Percentiles rank a stretch among this genome's conserved stretches.
These are phyloP conservation scores for Atrina japonica DNA, from an alignment of 2,888 invertebrate species.

Conservation along the genomic window DNA sequence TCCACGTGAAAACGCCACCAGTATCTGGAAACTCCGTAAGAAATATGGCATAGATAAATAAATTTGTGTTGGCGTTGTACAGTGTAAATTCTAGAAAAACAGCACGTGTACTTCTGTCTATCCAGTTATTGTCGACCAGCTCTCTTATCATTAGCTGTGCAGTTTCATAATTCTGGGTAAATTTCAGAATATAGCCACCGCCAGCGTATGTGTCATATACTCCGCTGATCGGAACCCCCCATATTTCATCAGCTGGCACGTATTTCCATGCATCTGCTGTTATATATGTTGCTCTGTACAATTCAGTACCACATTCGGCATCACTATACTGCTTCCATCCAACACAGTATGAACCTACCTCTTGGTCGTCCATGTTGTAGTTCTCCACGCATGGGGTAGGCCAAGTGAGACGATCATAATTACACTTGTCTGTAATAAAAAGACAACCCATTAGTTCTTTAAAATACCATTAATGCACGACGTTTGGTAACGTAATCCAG, in stretches of 20 bases:
- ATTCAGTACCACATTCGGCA: not conserved
- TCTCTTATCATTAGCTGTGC: slow-evolving; percentile 53
- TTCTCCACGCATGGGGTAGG: slow-evolving; percentile 35
- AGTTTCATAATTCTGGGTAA: slow-evolving; percentile 53
- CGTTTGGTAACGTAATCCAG: not conserved
- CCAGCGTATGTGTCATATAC: slow-evolving; percentile 61
- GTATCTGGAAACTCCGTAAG: slow-evolving; percentile 71
- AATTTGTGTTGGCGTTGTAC: slow-evolving; percentile 69
- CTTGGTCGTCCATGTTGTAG: slow-evolving; percentile 48
- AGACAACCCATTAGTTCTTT: not conserved
- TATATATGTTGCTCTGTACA: slow-evolving; percentile 24
- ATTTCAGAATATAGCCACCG: slow-evolving; percentile 68
- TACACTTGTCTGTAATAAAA: slow-evolving; percentile 14
- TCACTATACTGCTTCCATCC: slow-evolving; percentile 44
- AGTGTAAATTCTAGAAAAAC: slow-evolving; percentile 72
- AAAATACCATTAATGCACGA: not conserved
- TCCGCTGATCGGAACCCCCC: slow-evolving; percentile 60
- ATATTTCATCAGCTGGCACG: slow-evolving; percentile 53
- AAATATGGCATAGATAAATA: slow-evolving; percentile 66
- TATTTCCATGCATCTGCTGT: slow-evolving; percentile 62
- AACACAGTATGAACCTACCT: slow-evolving; percentile 51
- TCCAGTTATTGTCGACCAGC: slow-evolving; percentile 58
- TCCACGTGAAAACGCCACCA: slow-evolving; percentile 63
- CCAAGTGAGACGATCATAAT: not conserved
- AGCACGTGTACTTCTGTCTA: slow-evolving; percentile 67